Base-by-base conservation (phyloP, 1,140 invertebrate genomes). In the Yoshiicerus persimilis region DNA sequence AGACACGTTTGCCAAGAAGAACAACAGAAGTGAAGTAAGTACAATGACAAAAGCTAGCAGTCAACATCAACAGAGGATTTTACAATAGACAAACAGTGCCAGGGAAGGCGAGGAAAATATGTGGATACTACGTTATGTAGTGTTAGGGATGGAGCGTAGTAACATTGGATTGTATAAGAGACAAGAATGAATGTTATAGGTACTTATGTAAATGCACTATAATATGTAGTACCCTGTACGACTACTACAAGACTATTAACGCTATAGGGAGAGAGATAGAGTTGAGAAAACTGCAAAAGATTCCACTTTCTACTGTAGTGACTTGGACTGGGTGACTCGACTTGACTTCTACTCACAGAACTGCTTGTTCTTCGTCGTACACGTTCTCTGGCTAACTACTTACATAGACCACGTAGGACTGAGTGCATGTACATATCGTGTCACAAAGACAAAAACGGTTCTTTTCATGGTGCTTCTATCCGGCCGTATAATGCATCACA, bases 31-130 rank as follows among this genome's bases (percentile, higher is more conserved):
- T 20, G 62, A 75, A 75, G 27, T 8, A 75, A 75, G 27, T 8
- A 80, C 34, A 80, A 34, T 80, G 75, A 34, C 75, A 80, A 34
- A n/a, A 80, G 75, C 36, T 80, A 80, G 32, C 34, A 80, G 75
- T 80, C 75, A 80, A 38, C 75, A 80, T 80, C 75, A 80, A 80
- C 75, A 80, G 32, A 80, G n/a, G n/a, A 80, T 32, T 25, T 38
- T 80, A 36, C 75, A 38, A 32, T 38, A 36, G 20, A 80, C n/a
- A 80, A 80, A 36, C 34, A 38, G 20, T 36, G 34, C 20, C 20
- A 56, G 47, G 47, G n/a, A 56, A 56, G 64, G 20, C 62, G n/a
- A n/a, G n/a, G n/a, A n/a, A n/a, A n/a, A n/a, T n/a, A n/a, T 64
- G 62, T 70, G 25, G 10, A 70, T 25, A 70, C n/a, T n/a, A n/a